phyloP scores from a whole-genome alignment of 2,797 vertebrate genomes.

The Pelobates cultripes region DNA sequence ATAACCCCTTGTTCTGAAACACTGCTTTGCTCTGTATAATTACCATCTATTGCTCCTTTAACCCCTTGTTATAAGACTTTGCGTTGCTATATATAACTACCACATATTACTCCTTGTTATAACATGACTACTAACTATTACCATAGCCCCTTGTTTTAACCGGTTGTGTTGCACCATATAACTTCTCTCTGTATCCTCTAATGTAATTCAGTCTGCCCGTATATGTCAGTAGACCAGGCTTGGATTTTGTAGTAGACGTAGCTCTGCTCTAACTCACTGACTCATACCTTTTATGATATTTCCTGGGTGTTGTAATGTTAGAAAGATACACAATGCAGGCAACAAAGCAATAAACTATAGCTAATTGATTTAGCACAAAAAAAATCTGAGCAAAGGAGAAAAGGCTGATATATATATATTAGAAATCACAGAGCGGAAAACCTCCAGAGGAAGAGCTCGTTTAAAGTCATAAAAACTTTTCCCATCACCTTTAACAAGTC shows the following conservation, averaged over 20 bases:
- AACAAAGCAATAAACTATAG: constrained; percentile 56
- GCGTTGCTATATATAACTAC: too few species aligned
- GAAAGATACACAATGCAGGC: constrained; percentile 48
- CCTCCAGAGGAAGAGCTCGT: constrained; percentile 51
- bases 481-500: constrained; percentile 57
- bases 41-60: too few species aligned
- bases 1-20: too few species aligned
- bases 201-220: too few species aligned
- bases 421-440: constrained; percentile 53
- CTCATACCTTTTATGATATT: constrained; percentile 41
- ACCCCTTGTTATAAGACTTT: too few species aligned
- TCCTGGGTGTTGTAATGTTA: constrained; percentile 37
- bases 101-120: not conserved
- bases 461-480: constrained; percentile 57
- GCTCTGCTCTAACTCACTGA: constrained; percentile 14
- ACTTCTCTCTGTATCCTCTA: too few species aligned
- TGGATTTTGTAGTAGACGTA: not conserved
- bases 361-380: constrained; percentile 53
- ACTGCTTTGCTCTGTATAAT: too few species aligned
- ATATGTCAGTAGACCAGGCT: not conserved
- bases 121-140: too few species aligned
- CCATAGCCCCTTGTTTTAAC: not conserved
- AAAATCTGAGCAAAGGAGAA: constrained; percentile 17
- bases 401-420: constrained; percentile 55
- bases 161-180: not conserved